Percentiles rank a stretch among this genome's conserved stretches.
These are phyloP conservation scores for Hoplias malabaricus DNA, from an alignment of 2,113 vertebrate species.

Conservation along the genomic window DNA sequence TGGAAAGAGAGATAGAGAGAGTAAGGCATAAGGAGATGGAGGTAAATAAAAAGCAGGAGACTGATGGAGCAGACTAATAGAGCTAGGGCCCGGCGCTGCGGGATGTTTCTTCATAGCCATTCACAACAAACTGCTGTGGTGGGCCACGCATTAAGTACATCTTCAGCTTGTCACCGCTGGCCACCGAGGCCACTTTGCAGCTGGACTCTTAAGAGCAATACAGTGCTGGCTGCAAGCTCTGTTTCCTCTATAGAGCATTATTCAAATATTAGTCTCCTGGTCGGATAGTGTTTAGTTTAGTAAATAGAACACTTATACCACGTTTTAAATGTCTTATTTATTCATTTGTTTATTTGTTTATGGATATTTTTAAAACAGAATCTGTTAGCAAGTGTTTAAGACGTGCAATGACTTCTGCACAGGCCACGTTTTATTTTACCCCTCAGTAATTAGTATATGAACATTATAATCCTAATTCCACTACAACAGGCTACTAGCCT, in stretches of 20 bases:
- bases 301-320: too few species aligned
- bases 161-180: neutral
- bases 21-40: conserved; percentile 8
- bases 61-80: conserved; percentile 43
- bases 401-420: too few species aligned
- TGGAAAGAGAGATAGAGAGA: conserved; percentile 22
- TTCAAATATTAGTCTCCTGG: too few species aligned
- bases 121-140: conserved; percentile 29
- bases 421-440: too few species aligned
- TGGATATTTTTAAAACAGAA: too few species aligned
- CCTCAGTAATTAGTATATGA: too few species aligned
- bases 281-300: too few species aligned
- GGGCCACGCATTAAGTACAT: conserved; percentile 23
- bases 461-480: too few species aligned
- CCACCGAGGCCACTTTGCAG: conserved; percentile 17
- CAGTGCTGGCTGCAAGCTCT: neutral
- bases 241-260: neutral
- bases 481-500: too few species aligned
- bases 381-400: too few species aligned
- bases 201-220: conserved; percentile 7
- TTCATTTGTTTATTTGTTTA: too few species aligned
- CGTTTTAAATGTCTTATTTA: too few species aligned
- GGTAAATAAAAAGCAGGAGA: conserved; percentile 34
- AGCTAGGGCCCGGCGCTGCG: conserved; percentile 19
- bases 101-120: conserved; percentile 27